phyloP scores from a whole-genome alignment of 2,888 invertebrate species.

The Pheosia gnoma region DNA sequence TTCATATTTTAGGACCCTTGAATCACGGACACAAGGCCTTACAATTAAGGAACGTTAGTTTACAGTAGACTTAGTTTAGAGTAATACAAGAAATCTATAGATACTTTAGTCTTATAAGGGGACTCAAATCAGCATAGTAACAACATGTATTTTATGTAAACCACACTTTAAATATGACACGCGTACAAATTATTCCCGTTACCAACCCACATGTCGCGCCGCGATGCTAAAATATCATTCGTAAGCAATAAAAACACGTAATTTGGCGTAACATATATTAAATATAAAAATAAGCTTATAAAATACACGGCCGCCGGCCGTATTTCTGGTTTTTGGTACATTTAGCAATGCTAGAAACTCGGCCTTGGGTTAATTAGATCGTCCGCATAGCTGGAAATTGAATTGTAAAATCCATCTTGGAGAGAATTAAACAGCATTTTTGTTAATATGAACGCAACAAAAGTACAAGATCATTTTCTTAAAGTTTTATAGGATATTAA shows the following conservation, averaged over 20 bases:
- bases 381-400: constrained; percentile 8
- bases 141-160: neutral
- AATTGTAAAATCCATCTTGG: neutral
- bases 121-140: neutral
- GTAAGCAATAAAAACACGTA: constrained; percentile 31
- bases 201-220: constrained; percentile 24
- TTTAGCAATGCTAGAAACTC: constrained; percentile 2
- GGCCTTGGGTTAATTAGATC: constrained; percentile 7
- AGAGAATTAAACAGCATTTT: too few species aligned
- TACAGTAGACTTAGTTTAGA: too few species aligned
- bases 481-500: too few species aligned
- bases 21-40: too few species aligned
- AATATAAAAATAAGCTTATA: constrained; percentile 34
- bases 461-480: too few species aligned
- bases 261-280: constrained; percentile 34
- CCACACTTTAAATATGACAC: neutral
- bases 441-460: too few species aligned
- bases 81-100: too few species aligned
- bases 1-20: too few species aligned
- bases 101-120: too few species aligned
- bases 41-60: too few species aligned
- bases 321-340: constrained; percentile 10
- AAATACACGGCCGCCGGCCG: constrained; percentile 8
- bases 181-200: constrained; percentile 13
- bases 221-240: constrained; percentile 22